phyloP scores from a whole-genome alignment of 2,888 invertebrate species.

The Ennomos quercinarius region DNA sequence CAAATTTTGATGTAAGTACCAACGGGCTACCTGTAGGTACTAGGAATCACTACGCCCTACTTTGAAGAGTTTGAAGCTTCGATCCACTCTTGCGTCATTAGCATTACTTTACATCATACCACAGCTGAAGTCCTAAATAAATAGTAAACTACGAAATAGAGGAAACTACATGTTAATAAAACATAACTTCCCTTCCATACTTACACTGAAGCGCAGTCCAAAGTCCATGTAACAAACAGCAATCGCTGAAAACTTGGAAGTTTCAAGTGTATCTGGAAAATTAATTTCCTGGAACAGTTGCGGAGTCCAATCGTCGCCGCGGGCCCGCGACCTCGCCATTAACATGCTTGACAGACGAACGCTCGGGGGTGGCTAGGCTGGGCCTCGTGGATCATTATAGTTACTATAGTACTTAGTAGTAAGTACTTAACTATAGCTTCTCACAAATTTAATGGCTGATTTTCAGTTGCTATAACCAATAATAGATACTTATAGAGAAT shows the following conservation, averaged over 20 bases:
- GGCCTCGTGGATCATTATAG: slow-evolving; percentile 28
- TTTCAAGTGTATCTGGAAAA: slow-evolving; percentile 43
- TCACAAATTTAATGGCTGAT: no score
- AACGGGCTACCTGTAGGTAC: no score
- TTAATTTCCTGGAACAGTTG: slow-evolving; percentile 44
- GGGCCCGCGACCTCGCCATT: slow-evolving; percentile 42
- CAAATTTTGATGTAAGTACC: no score
- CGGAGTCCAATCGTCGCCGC: slow-evolving; percentile 42
- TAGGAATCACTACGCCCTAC: no score
- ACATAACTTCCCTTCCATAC: slow-evolving; percentile 8
- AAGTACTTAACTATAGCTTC: no score
- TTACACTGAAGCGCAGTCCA: slow-evolving; percentile 4
- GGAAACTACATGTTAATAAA: slow-evolving; percentile 4
- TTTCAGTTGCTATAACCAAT: no score
- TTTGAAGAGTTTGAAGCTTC: no score
- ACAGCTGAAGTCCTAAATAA: no score
- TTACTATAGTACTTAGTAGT: not conserved
- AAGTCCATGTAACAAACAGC: slow-evolving; percentile 11
- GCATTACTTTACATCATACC: no score
- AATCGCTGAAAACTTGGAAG: slow-evolving; percentile 32
- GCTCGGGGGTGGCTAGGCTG: slow-evolving; percentile 27
- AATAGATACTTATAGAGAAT: no score
- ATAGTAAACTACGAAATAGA: not conserved
- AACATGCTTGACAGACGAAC: slow-evolving; percentile 47
- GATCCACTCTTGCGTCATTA: no score